Percentiles rank a stretch among this genome's conserved stretches.
phyloP scores from a whole-genome alignment of 2,113 vertebrate species.

The Protobothrops flavoviridis region DNA sequence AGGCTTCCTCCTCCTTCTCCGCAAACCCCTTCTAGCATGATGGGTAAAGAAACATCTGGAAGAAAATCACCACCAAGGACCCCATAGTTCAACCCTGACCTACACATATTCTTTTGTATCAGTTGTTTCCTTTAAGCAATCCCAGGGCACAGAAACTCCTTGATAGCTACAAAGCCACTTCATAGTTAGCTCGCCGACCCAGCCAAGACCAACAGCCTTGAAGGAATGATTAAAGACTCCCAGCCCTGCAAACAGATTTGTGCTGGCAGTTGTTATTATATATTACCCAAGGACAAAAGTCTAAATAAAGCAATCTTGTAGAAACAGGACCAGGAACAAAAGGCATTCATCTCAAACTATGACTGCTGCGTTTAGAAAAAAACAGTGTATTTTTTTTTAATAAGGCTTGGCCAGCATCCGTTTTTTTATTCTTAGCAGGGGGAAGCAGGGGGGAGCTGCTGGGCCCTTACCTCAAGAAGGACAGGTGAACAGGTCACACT shows the following conservation, averaged over 20 bases:
- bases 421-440: not conserved
- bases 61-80: not conserved
- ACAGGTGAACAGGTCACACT: slow-evolving; percentile 14
- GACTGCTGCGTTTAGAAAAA: not conserved
- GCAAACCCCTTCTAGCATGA: not conserved
- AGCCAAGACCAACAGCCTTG: not conserved
- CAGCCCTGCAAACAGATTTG: not conserved
- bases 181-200: not conserved
- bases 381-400: not conserved
- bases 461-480: slow-evolving; percentile 18
- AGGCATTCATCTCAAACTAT: not conserved
- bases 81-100: not conserved
- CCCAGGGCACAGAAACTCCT: not conserved
- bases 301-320: not conserved
- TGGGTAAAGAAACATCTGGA: not conserved
- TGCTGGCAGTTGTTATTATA: not conserved
- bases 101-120: not conserved
- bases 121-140: not conserved
- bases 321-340: slow-evolving; percentile 1
- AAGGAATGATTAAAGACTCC: not conserved
- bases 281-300: not conserved
- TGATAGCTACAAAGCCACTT: not conserved
- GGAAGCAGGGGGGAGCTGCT: not conserved
- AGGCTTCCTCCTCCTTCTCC: not conserved
- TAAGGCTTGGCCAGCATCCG: not conserved